Evolutionary conservation across 2,888 invertebrate species (phyloP).

Genomic region (Erebia epiphron): DNA sequence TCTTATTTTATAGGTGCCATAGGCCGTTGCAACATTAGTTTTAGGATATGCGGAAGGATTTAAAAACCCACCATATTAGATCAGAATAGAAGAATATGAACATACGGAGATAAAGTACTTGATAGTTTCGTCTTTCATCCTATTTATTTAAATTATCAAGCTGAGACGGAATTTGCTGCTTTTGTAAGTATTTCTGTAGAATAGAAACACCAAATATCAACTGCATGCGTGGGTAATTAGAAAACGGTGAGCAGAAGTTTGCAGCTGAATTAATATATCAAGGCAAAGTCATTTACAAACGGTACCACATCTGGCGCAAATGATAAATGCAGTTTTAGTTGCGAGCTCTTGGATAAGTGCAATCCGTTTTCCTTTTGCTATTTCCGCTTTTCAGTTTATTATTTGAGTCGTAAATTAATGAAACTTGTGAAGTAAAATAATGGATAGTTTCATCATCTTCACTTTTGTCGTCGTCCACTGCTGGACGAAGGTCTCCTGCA

Average conservation of each 20-base stretch:
- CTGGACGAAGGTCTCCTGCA: no score
- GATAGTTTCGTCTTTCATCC: no score
- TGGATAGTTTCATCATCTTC: background rate
- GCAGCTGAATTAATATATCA: slow-evolving; percentile 15
- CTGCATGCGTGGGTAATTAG: background rate
- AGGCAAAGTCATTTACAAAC: slow-evolving; percentile 20
- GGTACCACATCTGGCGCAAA: slow-evolving; percentile 20
- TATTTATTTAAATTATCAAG: no score
- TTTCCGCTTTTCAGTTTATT: slow-evolving; percentile 16
- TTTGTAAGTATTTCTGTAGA: background rate
- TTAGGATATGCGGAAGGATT: no score
- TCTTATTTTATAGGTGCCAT: no score
- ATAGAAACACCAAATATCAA: background rate
- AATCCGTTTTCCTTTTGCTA: slow-evolving; percentile 12
- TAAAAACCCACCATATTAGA: no score
- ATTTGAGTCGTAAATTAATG: slow-evolving; percentile 2
- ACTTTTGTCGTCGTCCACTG: no score
- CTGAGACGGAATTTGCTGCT: no score
- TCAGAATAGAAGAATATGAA: no score
- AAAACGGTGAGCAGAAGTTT: background rate
- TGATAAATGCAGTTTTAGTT: slow-evolving; percentile 25
- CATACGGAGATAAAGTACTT: no score
- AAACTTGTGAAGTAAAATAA: slow-evolving; percentile 6
- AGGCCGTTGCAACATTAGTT: no score
- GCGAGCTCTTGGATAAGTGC: slow-evolving; percentile 20